Percentiles rank a stretch among this genome's conserved stretches.
Conservation (phyloP, 2,113 vertebrate species). For the Lamprologus sp. region DNA sequence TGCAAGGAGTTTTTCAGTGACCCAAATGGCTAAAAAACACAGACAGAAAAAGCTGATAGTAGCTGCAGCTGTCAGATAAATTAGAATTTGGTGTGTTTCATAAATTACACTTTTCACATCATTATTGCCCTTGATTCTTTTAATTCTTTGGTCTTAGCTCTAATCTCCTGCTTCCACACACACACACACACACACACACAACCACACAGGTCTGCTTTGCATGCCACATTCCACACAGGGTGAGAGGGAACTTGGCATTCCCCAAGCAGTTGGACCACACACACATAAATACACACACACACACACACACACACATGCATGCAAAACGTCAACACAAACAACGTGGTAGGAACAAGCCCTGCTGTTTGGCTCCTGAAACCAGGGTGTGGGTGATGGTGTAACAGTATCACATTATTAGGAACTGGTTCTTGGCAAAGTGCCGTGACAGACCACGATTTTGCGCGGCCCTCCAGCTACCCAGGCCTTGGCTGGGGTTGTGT, state of each 20-base stretch:
- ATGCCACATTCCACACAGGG: slow-evolving; percentile 47
- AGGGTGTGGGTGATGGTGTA: slow-evolving; percentile 26
- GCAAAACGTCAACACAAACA: slow-evolving; percentile 52
- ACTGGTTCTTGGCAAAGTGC: slow-evolving; percentile 23
- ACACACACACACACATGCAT: background rate
- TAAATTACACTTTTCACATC: background rate
- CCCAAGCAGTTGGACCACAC: slow-evolving; percentile 56
- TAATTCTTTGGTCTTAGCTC: background rate
- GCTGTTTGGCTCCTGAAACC: background rate
- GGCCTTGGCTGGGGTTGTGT: background rate
- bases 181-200: background rate
- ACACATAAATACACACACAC: background rate
- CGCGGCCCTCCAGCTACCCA: background rate
- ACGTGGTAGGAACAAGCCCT: slow-evolving; percentile 16
- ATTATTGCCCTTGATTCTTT: background rate
- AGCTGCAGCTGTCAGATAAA: background rate
- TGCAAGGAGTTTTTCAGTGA: background rate
- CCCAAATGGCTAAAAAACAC: background rate
- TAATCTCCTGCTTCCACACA: background rate
- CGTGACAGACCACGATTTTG: slow-evolving; percentile 23
- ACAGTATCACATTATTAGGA: slow-evolving; percentile 49
- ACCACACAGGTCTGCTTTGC: slow-evolving; percentile 11
- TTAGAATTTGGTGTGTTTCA: background rate
- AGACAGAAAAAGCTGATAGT: background rate
- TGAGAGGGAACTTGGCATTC: slow-evolving; percentile 46